Conservation (phyloP, 2,113 vertebrate species). For the Odocoileus hemionus region DNA sequence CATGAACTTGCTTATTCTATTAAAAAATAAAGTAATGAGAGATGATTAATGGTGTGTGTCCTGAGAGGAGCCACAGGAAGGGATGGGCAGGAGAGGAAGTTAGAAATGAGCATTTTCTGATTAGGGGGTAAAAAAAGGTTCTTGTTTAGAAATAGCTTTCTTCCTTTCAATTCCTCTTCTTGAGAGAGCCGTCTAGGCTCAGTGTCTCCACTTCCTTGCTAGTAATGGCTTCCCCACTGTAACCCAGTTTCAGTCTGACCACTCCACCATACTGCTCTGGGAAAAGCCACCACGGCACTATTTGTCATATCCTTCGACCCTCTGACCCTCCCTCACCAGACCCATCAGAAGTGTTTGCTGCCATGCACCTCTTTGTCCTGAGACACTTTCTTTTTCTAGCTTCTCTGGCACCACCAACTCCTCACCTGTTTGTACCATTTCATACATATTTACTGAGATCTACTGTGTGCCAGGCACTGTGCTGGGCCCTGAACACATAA, state of each 20-base stretch:
- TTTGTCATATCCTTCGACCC: not conserved
- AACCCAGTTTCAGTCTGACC: not conserved
- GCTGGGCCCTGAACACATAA: not conserved
- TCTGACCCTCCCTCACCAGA: not conserved
- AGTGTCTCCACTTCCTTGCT: not conserved
- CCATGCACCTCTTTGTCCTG: not conserved
- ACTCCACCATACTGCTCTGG: not conserved
- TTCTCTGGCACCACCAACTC: not conserved
- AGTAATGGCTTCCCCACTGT: not conserved
- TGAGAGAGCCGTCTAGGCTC: not conserved
- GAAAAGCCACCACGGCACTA: not conserved
- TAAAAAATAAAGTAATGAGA: constrained; percentile 67
- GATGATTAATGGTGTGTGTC: constrained; percentile 9
- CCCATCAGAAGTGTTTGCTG: not conserved
- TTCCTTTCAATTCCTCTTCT: not conserved
- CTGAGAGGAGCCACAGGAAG: constrained; percentile 21
- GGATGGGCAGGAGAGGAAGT: not conserved
- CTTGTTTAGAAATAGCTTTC: constrained; percentile 8
- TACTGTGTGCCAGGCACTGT: not conserved
- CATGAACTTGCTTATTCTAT: constrained; percentile 62
- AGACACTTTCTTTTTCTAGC: not conserved
- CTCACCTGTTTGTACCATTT: not conserved
- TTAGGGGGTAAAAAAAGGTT: not conserved
- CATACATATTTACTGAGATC: not conserved
- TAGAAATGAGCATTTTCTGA: not conserved